Percentiles rank a stretch among this genome's conserved stretches.
phyloP scores from a whole-genome alignment of 2,113 vertebrate genomes.

The Xyliphius kryptos region DNA sequence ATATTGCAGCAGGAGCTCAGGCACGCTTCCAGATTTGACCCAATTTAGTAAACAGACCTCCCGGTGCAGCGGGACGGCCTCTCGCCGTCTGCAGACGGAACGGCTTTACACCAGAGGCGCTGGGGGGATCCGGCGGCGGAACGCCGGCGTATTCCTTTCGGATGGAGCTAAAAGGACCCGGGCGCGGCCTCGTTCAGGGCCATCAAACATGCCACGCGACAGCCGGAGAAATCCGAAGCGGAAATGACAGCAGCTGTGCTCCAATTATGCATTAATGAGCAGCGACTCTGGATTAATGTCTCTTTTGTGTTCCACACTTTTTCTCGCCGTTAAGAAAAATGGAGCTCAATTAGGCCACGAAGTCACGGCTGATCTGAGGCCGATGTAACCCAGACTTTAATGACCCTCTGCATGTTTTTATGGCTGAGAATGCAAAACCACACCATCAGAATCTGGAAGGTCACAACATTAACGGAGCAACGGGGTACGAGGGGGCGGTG shows the following conservation, averaged over 20 bases:
- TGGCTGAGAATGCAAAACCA: neutral
- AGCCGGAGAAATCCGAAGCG: conserved; percentile 32
- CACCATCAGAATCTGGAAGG: neutral
- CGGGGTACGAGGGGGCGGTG: too few species aligned
- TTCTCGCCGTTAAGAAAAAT: conserved; percentile 29
- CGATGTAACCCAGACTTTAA: conserved; percentile 17
- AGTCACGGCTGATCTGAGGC: conserved; percentile 30
- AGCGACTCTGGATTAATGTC: conserved; percentile 26
- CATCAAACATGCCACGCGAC: conserved; percentile 9
- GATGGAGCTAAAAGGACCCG: conserved; percentile 13
- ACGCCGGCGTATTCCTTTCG: too few species aligned
- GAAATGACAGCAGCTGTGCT: conserved; percentile 33
- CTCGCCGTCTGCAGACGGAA: conserved; percentile 20
- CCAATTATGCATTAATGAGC: conserved; percentile 36
- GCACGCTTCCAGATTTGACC: conserved; percentile 42
- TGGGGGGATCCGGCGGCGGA: neutral
- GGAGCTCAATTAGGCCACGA: conserved; percentile 19
- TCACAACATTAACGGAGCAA: too few species aligned
- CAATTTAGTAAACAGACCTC: conserved; percentile 50
- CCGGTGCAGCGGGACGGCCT: conserved; percentile 21
- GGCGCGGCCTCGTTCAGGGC: conserved; percentile 7
- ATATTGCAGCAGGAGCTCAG: conserved; percentile 44
- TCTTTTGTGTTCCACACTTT: conserved; percentile 37
- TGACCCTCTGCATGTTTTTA: neutral
- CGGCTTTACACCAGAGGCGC: conserved; percentile 7